Evolutionary conservation across 2,888 invertebrate genomes (phyloP), one percentile per base, ranked within the genome.

Genomic region (Orthosia gothica): DNA sequence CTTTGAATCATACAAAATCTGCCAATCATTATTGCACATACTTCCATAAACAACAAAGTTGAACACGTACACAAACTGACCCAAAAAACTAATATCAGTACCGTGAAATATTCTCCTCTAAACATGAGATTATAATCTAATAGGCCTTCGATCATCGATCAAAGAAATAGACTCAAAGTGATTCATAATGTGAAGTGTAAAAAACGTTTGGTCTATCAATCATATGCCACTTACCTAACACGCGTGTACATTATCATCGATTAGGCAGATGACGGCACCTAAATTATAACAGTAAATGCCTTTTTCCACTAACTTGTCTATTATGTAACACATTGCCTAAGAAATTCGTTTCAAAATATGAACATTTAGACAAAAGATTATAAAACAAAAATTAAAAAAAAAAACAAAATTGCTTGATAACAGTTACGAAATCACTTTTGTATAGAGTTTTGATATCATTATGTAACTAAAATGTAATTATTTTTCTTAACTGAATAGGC

Each of bases 161-260:
- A 63, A 58, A 58, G 49, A 78, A 74, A 54, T 66, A 26, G 52
- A 45, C 23, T 76, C 62, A 55, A 59, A 62, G 50, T 76, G 68
- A 50, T 76, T 68, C 45, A 76, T 59, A 55, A 59, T 61, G 15
- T 32, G 45, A 55, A 59, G 58, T 45, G 65, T 75, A 68, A 79
- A 64, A 69, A 82, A 66, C n/a, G 40, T 74, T 15, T 45, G 64
- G 74, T 62, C 57, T 66, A 82, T 79, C 79, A 66, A 82, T 82
- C 77, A 82, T 66, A 15, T 32, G 13, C 45, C 57, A 76, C 55
- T 69, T 68, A 64, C 23, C n/a, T 26, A 71, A 61, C 61, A 54
- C 40, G 76, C 20, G 69, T 64, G 68, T 76, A 76, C 26, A 77
- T 70, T 77, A 82, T 63, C 58, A 70, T 58, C 63, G 45, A 61